Evolutionary conservation across 2,888 invertebrate species (phyloP), one percentile per base, ranked within the genome.

Genomic region (Pherbina coryleti): DNA sequence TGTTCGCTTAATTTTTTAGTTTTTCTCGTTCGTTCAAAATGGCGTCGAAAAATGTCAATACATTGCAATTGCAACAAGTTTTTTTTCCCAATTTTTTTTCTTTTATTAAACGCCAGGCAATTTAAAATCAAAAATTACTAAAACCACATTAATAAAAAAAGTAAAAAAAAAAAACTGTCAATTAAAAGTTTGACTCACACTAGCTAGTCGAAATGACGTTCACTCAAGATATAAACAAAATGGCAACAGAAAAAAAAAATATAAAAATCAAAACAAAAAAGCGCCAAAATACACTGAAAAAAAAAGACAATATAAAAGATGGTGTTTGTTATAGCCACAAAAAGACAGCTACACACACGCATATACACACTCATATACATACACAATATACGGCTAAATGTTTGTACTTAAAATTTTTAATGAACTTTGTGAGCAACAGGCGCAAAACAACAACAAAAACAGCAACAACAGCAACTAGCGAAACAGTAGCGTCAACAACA

Each of bases 331-430:
- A 57, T 25, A 57, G 25, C 22, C 55, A 55, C 55, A 55, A 19
- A 19, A 22, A 22, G 19, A 55, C 31, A 64, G 14, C 0, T 3
- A 3, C 28, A 64, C 3, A 11, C 14, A 64, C 17, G 49, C 49
- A 72, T 14, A 55, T 55, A 57, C 72, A 60, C 72, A 72, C 60
- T n/a, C 72, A n/a, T n/a, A n/a, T n/a, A n/a, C n/a, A n/a, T n/a
- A n/a, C n/a, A n/a, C n/a, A n/a, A n/a, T n/a, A n/a, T n/a, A n/a
- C n/a, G 31, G 34, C 57, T 14, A 31, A 72, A 31, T 25, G 51
- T 44, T 44, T 11, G 44, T 44, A 44, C 44, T 44, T 44, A 55
- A 55, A 19, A 22, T n/a, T 19, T 22, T 55, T n/a, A 55, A 55
- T 55, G 55, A 55, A 67, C 66, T 34, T 31, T 34, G 34, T 31